Conservation (phyloP, 2,113 vertebrate species). For the Coracopsis vasa region DNA sequence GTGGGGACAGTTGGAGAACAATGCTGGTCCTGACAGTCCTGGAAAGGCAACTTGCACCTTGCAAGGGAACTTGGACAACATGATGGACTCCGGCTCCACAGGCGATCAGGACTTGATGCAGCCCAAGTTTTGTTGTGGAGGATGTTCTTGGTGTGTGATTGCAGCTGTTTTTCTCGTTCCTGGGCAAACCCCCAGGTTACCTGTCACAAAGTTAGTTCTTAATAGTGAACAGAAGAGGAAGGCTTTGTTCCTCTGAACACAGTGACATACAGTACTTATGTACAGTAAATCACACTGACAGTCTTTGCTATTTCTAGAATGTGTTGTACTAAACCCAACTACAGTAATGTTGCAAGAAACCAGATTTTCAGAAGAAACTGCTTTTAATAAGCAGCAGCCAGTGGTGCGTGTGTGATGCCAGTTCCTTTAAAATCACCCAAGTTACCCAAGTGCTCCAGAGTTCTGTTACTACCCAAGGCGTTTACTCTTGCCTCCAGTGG, state of each 20-base stretch:
- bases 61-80: background rate
- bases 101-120: background rate
- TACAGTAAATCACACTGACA: background rate
- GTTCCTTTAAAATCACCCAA: background rate
- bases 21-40: background rate
- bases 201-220: fast-evolving
- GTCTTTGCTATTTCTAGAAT: background rate
- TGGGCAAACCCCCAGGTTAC: background rate
- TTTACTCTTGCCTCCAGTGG: constrained; percentile 80
- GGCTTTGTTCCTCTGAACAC: background rate
- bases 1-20: background rate
- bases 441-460: background rate
- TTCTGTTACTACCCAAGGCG: constrained; percentile 59
- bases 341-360: background rate
- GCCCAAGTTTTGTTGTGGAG: background rate
- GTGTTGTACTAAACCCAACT: background rate
- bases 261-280: background rate
- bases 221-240: background rate
- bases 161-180: background rate
- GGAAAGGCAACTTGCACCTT: background rate
- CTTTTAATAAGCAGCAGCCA: constrained; percentile 8
- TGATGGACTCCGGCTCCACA: background rate
- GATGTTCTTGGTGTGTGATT: background rate
- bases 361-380: background rate
- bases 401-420: background rate